These are phyloP conservation scores for Linnaemya tessellans DNA, from an alignment of 2,888 invertebrate genomes.

Conservation along the genomic window DNA sequence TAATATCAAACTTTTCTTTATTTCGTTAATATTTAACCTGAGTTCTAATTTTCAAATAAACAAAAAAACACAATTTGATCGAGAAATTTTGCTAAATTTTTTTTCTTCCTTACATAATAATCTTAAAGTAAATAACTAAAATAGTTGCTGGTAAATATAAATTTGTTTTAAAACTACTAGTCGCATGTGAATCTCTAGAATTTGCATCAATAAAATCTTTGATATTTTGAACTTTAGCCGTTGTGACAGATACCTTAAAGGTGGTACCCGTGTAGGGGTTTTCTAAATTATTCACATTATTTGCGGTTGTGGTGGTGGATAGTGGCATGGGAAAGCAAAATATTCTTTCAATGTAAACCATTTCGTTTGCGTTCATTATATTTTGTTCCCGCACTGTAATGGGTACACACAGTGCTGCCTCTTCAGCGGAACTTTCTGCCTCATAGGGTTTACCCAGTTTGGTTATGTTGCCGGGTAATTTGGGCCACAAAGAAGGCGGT, in stretches of 20 bases:
- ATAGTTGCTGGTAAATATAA: conserved; percentile 41
- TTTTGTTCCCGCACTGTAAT: conserved; percentile 77
- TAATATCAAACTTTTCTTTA: conserved; percentile 29
- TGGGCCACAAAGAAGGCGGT: conserved; percentile 75
- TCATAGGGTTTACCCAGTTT: conserved; percentile 79
- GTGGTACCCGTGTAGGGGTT: conserved; percentile 4
- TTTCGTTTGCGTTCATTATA: conserved; percentile 70
- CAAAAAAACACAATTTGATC: conserved; percentile 31
- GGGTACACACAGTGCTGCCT: conserved; percentile 79
- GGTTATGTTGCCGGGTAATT: conserved; percentile 78
- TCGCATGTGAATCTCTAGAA: conserved; percentile 25
- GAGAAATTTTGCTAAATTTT: conserved; percentile 45
- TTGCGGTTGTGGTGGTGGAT: conserved; percentile 9
- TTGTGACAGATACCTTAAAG: conserved; percentile 22
- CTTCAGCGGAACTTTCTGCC: conserved; percentile 77
- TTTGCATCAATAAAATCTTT: conserved; percentile 51
- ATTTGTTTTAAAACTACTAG: conserved; percentile 20
- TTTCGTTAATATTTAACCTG: conserved; percentile 63
- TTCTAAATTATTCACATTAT: background rate
- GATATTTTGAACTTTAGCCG: conserved; percentile 58
- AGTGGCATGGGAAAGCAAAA: conserved; percentile 79
- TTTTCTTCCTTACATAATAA: conserved; percentile 46
- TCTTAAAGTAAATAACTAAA: conserved; percentile 63
- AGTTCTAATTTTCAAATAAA: conserved; percentile 57
- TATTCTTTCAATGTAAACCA: conserved; percentile 77